Percentiles rank a stretch among this genome's conserved stretches.
These are phyloP conservation scores for Drosophila kepulauana DNA, from an alignment of 1,140 invertebrate species.

Conservation along the genomic window DNA sequence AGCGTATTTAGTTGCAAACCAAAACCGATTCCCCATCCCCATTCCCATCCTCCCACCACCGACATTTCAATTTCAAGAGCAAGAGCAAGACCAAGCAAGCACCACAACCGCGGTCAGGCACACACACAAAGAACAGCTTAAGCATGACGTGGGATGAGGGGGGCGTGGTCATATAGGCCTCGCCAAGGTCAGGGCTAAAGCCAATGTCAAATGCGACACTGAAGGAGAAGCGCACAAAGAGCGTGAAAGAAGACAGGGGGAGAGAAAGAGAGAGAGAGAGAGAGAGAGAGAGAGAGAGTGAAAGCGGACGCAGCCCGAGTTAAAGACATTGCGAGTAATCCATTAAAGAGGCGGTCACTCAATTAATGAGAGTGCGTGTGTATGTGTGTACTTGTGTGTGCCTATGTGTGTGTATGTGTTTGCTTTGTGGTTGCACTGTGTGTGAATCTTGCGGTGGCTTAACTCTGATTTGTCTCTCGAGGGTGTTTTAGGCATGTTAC, in stretches of 20 bases:
- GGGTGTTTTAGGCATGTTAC: background rate
- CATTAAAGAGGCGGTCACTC: constrained; percentile 30
- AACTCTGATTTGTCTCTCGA: constrained; percentile 1
- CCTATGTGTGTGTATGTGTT: background rate
- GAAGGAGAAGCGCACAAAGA: background rate
- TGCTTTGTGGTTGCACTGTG: constrained; percentile 3
- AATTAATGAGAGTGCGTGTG: constrained; percentile 20
- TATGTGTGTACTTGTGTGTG: background rate
- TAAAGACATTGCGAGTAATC: constrained; percentile 25
- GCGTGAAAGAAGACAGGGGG: background rate
- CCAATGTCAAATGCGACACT: constrained; percentile 6
- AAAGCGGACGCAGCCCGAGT: background rate
- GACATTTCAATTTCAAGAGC: constrained; percentile 9
- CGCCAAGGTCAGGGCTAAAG: constrained; percentile 40
- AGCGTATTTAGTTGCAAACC: constrained; percentile 66
- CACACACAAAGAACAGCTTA: background rate
- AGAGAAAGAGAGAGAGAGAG: background rate
- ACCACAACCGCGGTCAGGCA: constrained; percentile 16
- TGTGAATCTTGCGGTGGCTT: constrained; percentile 11
- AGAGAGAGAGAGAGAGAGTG: background rate
- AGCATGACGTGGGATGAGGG: background rate
- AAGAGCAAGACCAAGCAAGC: constrained; percentile 7
- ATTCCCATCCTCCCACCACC: background rate
- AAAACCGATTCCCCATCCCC: constrained; percentile 12
- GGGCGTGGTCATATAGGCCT: constrained; percentile 19